A percentile compares a stretch with the other conserved stretches of the same genome.
These are phyloP conservation scores for Brachyrhaphis roseni DNA, from an alignment of 2,797 vertebrate species.

Conservation along the genomic window DNA sequence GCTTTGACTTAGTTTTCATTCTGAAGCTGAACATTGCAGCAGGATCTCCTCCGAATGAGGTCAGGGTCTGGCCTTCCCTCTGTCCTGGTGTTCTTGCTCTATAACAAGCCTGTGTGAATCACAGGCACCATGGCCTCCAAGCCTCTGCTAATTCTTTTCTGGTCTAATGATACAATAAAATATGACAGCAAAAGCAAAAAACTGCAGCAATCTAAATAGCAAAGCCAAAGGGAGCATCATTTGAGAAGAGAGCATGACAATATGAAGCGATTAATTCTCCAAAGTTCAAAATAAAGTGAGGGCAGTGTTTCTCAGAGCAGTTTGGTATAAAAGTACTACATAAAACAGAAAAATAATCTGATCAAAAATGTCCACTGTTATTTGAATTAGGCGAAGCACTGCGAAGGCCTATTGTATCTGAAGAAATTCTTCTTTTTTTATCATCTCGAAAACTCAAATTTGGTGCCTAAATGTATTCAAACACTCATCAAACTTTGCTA, in stretches of 20 bases:
- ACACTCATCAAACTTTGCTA: too few relatives aligned
- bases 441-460: too few relatives aligned
- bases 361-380: neutral
- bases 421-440: too few relatives aligned
- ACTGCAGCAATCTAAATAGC: slow-evolving; percentile 12
- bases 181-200: slow-evolving; percentile 32
- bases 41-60: neutral
- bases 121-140: slow-evolving; percentile 14
- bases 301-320: neutral
- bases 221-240: slow-evolving; percentile 18
- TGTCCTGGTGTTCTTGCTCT: slow-evolving; percentile 13
- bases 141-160: slow-evolving; percentile 11
- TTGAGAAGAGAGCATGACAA: slow-evolving; percentile 27
- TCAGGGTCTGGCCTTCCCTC: neutral
- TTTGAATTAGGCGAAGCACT: neutral
- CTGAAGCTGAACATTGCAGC: neutral
- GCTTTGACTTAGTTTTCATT: neutral
- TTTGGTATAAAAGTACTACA: neutral
- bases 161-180: slow-evolving; percentile 25
- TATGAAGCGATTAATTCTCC: slow-evolving; percentile 5
- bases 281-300: neutral
- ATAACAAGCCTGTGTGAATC: slow-evolving; percentile 25
- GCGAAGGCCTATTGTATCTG: too few relatives aligned
- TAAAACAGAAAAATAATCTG: neutral
- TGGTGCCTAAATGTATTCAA: too few relatives aligned